Conservation (phyloP, 2,888 invertebrate species). For the Clepsis dumicolana region DNA sequence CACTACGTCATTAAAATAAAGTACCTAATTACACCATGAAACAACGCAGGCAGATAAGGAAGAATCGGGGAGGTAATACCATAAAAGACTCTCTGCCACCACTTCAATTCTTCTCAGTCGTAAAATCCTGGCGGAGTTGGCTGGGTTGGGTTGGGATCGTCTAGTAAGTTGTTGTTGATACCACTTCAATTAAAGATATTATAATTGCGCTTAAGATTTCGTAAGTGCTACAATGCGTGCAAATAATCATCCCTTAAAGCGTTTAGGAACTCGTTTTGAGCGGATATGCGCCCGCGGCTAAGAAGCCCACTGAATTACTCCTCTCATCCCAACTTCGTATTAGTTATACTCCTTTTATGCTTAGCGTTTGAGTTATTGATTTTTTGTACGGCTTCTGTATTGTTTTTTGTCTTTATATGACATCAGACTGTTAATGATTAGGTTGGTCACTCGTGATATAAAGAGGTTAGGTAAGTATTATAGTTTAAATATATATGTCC, state of each 20-base stretch:
- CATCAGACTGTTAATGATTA: neutral
- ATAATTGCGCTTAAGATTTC: slow-evolving; percentile 27
- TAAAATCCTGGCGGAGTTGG: too few species aligned
- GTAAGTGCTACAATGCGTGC: slow-evolving; percentile 53
- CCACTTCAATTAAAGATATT: neutral
- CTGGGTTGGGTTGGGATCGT: too few species aligned
- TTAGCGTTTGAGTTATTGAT: slow-evolving; percentile 13
- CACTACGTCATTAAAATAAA: too few species aligned
- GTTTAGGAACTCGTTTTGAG: slow-evolving; percentile 40
- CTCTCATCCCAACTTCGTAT: slow-evolving; percentile 40
- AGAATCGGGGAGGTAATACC: too few species aligned
- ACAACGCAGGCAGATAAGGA: too few species aligned
- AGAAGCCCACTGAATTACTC: slow-evolving; percentile 57
- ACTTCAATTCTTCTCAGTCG: too few species aligned
- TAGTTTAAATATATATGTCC: neutral
- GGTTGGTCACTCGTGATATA: neutral
- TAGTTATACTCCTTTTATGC: slow-evolving; percentile 32
- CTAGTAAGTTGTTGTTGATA: too few species aligned
- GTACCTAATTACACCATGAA: too few species aligned
- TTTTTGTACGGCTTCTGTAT: slow-evolving; percentile 8
- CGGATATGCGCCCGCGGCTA: slow-evolving; percentile 50
- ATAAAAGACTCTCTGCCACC: too few species aligned
- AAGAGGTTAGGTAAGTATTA: neutral
- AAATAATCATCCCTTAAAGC: slow-evolving; percentile 53
- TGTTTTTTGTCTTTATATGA: neutral